Base-by-base conservation (phyloP, 2,113 vertebrate genomes). In the Cacatua alba region DNA sequence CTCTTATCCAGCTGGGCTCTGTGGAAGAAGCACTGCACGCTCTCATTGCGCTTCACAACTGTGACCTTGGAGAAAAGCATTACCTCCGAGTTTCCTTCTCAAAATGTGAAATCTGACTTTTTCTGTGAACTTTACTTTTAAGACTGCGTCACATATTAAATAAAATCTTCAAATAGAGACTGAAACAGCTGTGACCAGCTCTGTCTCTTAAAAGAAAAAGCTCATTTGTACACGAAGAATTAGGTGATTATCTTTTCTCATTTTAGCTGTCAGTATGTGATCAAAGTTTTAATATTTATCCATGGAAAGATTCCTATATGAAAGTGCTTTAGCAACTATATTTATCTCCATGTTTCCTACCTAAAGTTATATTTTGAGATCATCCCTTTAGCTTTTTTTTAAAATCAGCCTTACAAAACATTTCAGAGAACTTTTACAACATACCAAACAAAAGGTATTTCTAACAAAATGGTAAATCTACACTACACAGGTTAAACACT, bases 11-110 rank as follows among this genome's bases (percentile, higher is more conserved):
- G 28, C 95, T 99, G 97, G 98, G 96, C 67, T 98, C 98, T 65
- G 98, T 99, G 93, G 98, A 99, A 93, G 98, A 99, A 97, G 99
- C 98, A 82, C 96, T 99, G 92, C 98, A 98, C 0, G 98, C 98
- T 60, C 98, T 99, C 80, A 99, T 98, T 93, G 98, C 98, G 31
- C 98, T 99, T 96, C 99, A 99, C 90, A 98, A 98, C 92, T 96
- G 98, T 83, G 98, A 99, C 95, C 97, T 99, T 96, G 98, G 98
- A 94, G 98, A 98, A 91, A 98, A 98, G 71, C 98, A 98, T 72
- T 97, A 98, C 94, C 98, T 99, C 91, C 94, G 97, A 97, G 92
- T 99, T 97, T 98, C 99, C 67, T 99, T 99, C 97, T 98, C 98
- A 90, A 98, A 98, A 95, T 97, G 92, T 67, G 97, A 97, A 92